Conservation (phyloP, 1,140 invertebrate species). For the Rhyacophila brunnea region DNA sequence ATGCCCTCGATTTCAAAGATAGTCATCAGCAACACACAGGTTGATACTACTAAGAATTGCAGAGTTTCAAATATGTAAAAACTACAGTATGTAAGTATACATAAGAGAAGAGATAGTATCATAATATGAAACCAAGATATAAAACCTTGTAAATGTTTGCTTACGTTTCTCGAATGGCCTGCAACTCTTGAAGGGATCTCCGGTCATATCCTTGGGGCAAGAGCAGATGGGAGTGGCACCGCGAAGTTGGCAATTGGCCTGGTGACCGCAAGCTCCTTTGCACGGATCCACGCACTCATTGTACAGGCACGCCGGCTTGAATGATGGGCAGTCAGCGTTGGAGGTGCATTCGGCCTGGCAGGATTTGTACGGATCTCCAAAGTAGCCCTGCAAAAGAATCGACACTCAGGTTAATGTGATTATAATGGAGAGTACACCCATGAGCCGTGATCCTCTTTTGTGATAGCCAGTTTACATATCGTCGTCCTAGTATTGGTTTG, state of each 20-base stretch:
- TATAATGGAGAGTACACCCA: no score
- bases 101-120: no score
- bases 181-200: constrained; percentile 80
- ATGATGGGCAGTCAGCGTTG: constrained; percentile 71
- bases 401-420: neutral
- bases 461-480: no score
- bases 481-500: no score
- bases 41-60: no score
- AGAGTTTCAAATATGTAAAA: no score
- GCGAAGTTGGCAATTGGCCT: constrained; percentile 76
- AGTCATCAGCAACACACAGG: no score
- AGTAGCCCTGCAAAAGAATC: constrained; percentile 59
- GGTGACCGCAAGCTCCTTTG: constrained; percentile 74
- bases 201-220: constrained; percentile 83
- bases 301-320: constrained; percentile 77
- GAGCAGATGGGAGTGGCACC: constrained; percentile 79
- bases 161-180: constrained; percentile 74
- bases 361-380: constrained; percentile 69
- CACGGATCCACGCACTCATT: constrained; percentile 80
- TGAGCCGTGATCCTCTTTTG: no score
- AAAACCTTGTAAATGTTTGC: constrained; percentile 29
- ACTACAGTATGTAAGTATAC: no score
- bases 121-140: no score
- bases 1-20: no score
- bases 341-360: constrained; percentile 74